phyloP scores from a whole-genome alignment of 2,113 vertebrate species.

The Perca flavescens region DNA sequence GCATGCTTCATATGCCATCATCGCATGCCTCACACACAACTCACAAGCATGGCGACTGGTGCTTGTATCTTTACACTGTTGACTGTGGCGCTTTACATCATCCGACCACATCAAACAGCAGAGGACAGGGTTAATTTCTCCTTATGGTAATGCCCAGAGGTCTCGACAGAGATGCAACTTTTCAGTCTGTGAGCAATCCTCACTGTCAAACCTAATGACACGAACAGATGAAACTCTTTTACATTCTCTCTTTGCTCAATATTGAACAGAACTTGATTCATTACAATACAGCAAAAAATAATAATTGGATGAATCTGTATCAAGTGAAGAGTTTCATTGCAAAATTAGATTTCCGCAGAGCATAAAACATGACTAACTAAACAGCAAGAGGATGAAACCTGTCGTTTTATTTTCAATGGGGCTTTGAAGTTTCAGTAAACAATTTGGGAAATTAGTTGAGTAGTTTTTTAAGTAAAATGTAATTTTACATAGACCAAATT shows the following conservation, averaged over 20 bases:
- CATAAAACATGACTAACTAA: slow-evolving; percentile 25
- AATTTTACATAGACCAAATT: not conserved
- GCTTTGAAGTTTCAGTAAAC: slow-evolving; percentile 8
- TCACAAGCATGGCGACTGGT: slow-evolving; percentile 22
- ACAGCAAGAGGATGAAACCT: slow-evolving; percentile 1
- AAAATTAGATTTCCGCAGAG: slow-evolving; percentile 39
- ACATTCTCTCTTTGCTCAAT: slow-evolving; percentile 9
- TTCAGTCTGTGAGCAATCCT: slow-evolving; percentile 38
- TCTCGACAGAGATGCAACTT: slow-evolving; percentile 58
- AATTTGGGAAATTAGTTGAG: not conserved
- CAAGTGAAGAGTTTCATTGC: slow-evolving; percentile 30
- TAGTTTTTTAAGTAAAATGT: slow-evolving; percentile 1
- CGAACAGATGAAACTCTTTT: slow-evolving; percentile 26
- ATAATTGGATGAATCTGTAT: slow-evolving; percentile 29
- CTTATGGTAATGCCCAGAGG: slow-evolving; percentile 50
- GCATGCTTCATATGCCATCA: slow-evolving; percentile 55
- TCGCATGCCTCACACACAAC: slow-evolving; percentile 45
- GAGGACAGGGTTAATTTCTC: slow-evolving; percentile 73
- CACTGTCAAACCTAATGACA: slow-evolving; percentile 45
- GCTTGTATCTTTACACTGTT: slow-evolving; percentile 25
- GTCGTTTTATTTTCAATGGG: slow-evolving; percentile 17
- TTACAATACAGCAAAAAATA: slow-evolving; percentile 24
- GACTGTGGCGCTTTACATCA: slow-evolving; percentile 62
- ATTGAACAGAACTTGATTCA: slow-evolving; percentile 19
- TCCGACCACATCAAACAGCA: slow-evolving; percentile 73